Base-by-base conservation (phyloP, 2,797 vertebrate genomes). In the Phrynocephalus vlangalii region DNA sequence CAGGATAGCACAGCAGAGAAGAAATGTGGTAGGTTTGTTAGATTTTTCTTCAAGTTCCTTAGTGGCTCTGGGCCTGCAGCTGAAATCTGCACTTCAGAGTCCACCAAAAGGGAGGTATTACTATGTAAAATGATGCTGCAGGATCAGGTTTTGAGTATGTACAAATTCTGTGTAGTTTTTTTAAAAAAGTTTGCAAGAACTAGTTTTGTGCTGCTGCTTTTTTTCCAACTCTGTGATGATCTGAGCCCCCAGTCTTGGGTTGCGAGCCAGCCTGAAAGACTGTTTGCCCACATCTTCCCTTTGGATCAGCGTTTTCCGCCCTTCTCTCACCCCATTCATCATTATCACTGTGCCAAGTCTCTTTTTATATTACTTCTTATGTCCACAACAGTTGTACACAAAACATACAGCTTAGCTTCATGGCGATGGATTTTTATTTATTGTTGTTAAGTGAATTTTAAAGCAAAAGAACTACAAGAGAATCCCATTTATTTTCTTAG, bases 281-380 rank as follows among this genome's bases (percentile, higher is more conserved):
- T 85, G 48, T 3, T 48, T 33, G 10, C 71, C 22, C 22, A 77
- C n/a, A 72, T 90, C 85, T 73, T n/a, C 90, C 71, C 3, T 50
- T 56, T 86, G 52, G 15, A 86, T 44, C 3, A 48, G 79, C 28
- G 0, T 30, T 77, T 16, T 73, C 81, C 88, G 79, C 66, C 85
- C 56, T 79, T 67, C 79, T 89, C 73, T 24, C n/a, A 91, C 79
- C 79, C 38, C 38, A 44, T 44, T 83, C 30, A 50, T 52, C 72
- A 50, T 79, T 33, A 26, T 60, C 72, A 79, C 87, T 0, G 91
- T 95, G 93, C 94, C 94, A 94, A 95, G 93, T 90, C 90, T 91
- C 26, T 90, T 92, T 90, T 91, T 90, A 73, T 93, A 81, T 88
- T 68, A 76, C 91, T 92, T 81, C 79, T 92, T 76, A 85, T 26